Evolutionary conservation across 35 echinoderm and acorn worm genomes (phyloP).

Genomic region (Lytechinus pictus): DNA sequence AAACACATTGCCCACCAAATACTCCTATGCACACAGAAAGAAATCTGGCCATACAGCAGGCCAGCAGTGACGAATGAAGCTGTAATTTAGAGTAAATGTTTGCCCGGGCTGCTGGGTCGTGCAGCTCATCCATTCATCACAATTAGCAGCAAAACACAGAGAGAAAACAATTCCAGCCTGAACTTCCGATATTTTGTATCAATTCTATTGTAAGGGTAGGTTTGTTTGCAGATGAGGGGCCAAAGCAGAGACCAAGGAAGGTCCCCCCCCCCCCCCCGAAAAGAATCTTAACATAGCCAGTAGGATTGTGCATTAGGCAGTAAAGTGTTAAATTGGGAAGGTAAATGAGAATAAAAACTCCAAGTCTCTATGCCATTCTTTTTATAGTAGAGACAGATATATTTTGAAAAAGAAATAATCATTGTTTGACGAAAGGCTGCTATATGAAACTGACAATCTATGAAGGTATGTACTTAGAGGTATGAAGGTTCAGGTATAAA

Average conservation of each 20-base stretch:
- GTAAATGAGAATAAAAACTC: not conserved
- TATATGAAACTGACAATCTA: no score
- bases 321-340: not conserved
- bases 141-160: slow-evolving; percentile 31
- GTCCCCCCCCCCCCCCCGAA: no score
- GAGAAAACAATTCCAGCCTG: not conserved
- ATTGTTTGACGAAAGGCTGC: no score
- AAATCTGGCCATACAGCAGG: not conserved
- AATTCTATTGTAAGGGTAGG: not conserved
- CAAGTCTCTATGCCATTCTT: no score
- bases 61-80: not conserved
- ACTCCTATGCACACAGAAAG: not conserved
- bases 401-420: no score
- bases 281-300: no score
- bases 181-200: slow-evolving; percentile 30
- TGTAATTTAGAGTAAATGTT: slow-evolving; percentile 3
- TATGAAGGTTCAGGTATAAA: no score
- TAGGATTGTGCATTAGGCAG: no score
- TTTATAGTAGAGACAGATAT: no score
- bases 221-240: not conserved
- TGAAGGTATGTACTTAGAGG: no score
- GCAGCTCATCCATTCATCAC: slow-evolving; percentile 26
- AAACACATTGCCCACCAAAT: not conserved
- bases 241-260: not conserved
- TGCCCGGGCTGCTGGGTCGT: slow-evolving; percentile 22